These are phyloP conservation scores for Drosophila lacertosa DNA, from an alignment of 1,140 invertebrate species.

Conservation along the genomic window DNA sequence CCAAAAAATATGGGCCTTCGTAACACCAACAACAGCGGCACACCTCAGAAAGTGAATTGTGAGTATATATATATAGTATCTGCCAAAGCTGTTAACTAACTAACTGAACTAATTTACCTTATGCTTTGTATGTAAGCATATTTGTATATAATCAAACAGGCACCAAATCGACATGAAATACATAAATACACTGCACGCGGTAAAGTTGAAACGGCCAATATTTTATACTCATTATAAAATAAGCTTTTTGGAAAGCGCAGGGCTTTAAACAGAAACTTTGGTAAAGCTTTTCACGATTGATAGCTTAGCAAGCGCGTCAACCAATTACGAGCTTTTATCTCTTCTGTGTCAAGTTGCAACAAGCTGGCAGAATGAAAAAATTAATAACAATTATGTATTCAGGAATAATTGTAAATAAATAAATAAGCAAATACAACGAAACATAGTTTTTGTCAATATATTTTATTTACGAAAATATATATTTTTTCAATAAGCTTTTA, in stretches of 20 bases:
- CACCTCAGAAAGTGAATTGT: slow-evolving; percentile 23
- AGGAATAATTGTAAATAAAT: no score
- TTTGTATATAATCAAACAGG: slow-evolving; percentile 14
- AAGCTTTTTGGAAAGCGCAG: neutral
- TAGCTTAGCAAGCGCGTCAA: neutral
- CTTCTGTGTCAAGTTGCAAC: neutral
- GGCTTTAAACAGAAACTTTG: neutral
- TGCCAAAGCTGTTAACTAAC: slow-evolving; percentile 47
- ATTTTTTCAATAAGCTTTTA: no score
- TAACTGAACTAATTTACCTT: slow-evolving; percentile 68
- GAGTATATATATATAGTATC: slow-evolving; percentile 59
- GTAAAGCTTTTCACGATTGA: neutral
- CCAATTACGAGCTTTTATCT: neutral
- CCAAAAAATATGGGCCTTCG: neutral
- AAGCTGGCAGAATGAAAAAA: no score
- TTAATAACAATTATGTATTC: no score
- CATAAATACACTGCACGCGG: neutral
- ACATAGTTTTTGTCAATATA: no score
- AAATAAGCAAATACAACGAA: no score
- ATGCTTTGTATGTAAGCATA: slow-evolving; percentile 11
- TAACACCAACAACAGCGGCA: neutral
- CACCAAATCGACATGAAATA: slow-evolving; percentile 26
- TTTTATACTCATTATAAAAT: neutral
- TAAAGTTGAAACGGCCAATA: neutral
- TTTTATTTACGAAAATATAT: no score